phyloP scores from a whole-genome alignment of 1,140 invertebrate species.

The Anastatus disparis region DNA sequence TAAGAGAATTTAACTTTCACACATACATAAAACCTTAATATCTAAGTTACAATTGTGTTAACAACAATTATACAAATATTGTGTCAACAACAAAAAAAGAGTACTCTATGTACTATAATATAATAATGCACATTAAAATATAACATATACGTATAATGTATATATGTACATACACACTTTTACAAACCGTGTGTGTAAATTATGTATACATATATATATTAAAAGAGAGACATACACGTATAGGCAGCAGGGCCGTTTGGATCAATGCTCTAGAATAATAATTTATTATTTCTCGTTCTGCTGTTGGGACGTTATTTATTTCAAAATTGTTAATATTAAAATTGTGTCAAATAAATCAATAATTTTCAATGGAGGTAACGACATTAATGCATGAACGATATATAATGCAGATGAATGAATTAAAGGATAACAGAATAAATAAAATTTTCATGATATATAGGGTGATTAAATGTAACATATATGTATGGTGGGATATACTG shows the following conservation, averaged over 20 bases:
- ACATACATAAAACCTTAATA: not conserved
- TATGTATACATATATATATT: slow-evolving; percentile 16
- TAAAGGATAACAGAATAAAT: too few relatives aligned
- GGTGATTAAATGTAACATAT: too few relatives aligned
- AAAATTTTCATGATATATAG: too few relatives aligned
- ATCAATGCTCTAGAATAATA: slow-evolving; percentile 38
- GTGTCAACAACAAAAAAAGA: too few relatives aligned
- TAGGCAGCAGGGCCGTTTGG: slow-evolving; percentile 25
- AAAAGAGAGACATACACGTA: slow-evolving; percentile 15
- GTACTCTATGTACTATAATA: too few relatives aligned
- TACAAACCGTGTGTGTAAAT: too few relatives aligned
- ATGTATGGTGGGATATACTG: too few relatives aligned
- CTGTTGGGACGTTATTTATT: slow-evolving; percentile 15
- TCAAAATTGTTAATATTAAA: slow-evolving; percentile 2
- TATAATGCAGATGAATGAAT: not conserved
- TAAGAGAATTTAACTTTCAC: too few relatives aligned
- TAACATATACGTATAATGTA: not conserved
- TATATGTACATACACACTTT: slow-evolving; percentile 5
- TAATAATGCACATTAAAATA: too few relatives aligned
- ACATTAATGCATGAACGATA: not conserved
- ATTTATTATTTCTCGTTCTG: slow-evolving; percentile 6
- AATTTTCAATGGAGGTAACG: not conserved
- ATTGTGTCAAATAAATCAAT: not conserved
- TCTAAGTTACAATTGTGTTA: not conserved
- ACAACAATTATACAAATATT: not conserved